phyloP scores from a whole-genome alignment of 2,888 invertebrate species.

The Netelia melanura region DNA sequence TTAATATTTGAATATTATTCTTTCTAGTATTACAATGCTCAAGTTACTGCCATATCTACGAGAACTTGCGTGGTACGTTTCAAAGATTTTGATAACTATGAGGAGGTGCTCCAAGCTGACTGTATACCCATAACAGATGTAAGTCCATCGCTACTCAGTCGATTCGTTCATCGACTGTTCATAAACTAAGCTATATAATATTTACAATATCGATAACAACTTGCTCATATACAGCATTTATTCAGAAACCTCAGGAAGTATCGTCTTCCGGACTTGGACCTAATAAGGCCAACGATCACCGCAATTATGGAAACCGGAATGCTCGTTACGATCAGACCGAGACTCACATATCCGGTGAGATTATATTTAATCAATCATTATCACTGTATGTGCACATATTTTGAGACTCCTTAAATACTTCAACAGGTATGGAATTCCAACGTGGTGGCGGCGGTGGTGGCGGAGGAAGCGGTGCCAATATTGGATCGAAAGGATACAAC shows the following conservation, averaged over 20 bases:
- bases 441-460: slow-evolving; percentile 75
- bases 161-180: neutral
- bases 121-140: slow-evolving; percentile 88
- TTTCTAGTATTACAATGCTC: slow-evolving; percentile 92
- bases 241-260: slow-evolving; percentile 73
- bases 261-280: slow-evolving; percentile 66
- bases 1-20: slow-evolving; percentile 68
- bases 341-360: slow-evolving; percentile 77
- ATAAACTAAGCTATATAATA: neutral
- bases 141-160: slow-evolving; percentile 1
- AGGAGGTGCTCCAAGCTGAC: slow-evolving; percentile 94
- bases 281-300: slow-evolving; percentile 74
- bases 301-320: slow-evolving; percentile 77
- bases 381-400: neutral
- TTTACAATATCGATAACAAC: neutral
- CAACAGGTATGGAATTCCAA: slow-evolving; percentile 79
- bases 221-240: neutral
- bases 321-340: slow-evolving; percentile 80
- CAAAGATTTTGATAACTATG: slow-evolving; percentile 95
- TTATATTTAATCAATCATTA: slow-evolving; percentile 11
- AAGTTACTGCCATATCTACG: slow-evolving; percentile 92
- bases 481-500: slow-evolving; percentile 74
- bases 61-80: slow-evolving; percentile 94
- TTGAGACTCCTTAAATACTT: slow-evolving; percentile 18
- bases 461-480: slow-evolving; percentile 57